These are phyloP conservation scores for Oncorhynchus masou DNA, from an alignment of 2,113 vertebrate genomes.

Conservation along the genomic window DNA sequence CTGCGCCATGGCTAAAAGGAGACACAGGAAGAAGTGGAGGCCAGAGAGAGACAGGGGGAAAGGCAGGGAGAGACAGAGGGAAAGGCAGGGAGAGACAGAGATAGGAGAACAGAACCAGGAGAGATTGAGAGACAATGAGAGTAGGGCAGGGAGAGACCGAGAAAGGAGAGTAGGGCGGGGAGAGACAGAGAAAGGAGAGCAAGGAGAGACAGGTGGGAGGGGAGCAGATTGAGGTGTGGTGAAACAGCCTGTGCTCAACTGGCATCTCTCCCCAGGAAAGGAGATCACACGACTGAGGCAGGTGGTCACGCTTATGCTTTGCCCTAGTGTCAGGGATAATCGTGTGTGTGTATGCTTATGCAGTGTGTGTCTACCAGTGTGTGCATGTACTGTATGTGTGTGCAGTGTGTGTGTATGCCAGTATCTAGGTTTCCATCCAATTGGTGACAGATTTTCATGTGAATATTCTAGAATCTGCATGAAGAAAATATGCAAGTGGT, in stretches of 20 bases:
- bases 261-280: conserved; percentile 5
- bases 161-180: conserved; percentile 14
- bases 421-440: conserved; percentile 13
- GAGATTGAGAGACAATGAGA: neutral
- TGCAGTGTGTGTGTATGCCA: conserved; percentile 8
- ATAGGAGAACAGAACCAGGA: neutral
- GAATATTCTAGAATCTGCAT: too few relatives aligned
- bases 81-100: neutral
- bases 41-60: too few relatives aligned
- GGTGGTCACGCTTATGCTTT: conserved; percentile 29
- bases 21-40: conserved; percentile 14
- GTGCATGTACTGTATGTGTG: neutral
- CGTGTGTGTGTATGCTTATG: neutral
- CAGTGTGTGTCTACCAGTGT: conserved; percentile 12
- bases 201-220: conserved; percentile 12
- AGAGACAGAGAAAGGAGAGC: conserved; percentile 25
- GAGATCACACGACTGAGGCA: conserved; percentile 31
- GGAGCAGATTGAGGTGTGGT: conserved; percentile 38
- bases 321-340: neutral
- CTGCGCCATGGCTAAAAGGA: conserved; percentile 35
- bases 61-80: too few relatives aligned
- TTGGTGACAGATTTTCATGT: too few relatives aligned
- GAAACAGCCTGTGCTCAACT: neutral
- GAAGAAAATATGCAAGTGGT: too few relatives aligned
- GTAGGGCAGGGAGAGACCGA: too few relatives aligned